Evolutionary conservation across 2,888 invertebrate species (phyloP).

Genomic region (Drosophila trichaetosa): DNA sequence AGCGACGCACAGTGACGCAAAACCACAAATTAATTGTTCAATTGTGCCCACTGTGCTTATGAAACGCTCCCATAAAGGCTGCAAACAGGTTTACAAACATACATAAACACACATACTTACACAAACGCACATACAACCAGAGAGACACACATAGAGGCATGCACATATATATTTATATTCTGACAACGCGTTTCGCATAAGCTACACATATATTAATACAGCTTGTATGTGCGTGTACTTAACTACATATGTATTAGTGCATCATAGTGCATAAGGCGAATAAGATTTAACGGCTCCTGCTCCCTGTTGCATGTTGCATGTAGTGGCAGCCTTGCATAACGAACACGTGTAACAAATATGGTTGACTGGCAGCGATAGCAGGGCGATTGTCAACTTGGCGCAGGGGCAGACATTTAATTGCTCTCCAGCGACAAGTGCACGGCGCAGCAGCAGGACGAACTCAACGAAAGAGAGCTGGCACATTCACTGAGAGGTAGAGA

Average conservation of each 20-base stretch:
- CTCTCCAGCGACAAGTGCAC: slow-evolving; percentile 61
- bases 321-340: slow-evolving; percentile 77
- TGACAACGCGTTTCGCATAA: slow-evolving; percentile 81
- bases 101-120: slow-evolving; percentile 11
- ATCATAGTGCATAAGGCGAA: slow-evolving; percentile 56
- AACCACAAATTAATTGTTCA: slow-evolving; percentile 21
- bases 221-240: not conserved
- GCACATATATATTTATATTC: slow-evolving; percentile 61
- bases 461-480: slow-evolving; percentile 44
- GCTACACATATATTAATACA: slow-evolving; percentile 43
- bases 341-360: slow-evolving; percentile 81
- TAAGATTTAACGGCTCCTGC: slow-evolving; percentile 59
- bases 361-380: slow-evolving; percentile 61
- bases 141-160: not conserved
- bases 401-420: slow-evolving; percentile 55
- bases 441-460: slow-evolving; percentile 58
- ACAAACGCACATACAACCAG: slow-evolving; percentile 4
- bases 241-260: slow-evolving; percentile 13
- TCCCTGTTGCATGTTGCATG: slow-evolving; percentile 23
- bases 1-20: slow-evolving; percentile 63
- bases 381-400: slow-evolving; percentile 65
- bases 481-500: slow-evolving; percentile 4
- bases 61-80: slow-evolving; percentile 52
- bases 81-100: slow-evolving; percentile 57
- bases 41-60: slow-evolving; percentile 48